Conservation (phyloP, 2,888 invertebrate genomes). For the Chymomyza procnemis region DNA sequence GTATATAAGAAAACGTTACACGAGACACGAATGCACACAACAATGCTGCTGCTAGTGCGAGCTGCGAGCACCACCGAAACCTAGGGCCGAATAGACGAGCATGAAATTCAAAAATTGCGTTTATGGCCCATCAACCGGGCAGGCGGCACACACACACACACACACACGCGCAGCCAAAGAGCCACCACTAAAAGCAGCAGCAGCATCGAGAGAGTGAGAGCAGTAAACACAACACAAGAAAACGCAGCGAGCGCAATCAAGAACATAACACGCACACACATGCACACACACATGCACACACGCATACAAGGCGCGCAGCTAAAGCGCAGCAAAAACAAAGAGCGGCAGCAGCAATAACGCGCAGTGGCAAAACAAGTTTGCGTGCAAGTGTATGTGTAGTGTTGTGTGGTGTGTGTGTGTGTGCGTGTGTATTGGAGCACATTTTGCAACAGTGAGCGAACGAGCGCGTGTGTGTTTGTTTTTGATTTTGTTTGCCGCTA, state of each 20-base stretch:
- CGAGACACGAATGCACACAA: slow-evolving; percentile 76
- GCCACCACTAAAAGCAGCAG: slow-evolving; percentile 21
- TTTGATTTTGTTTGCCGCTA: background rate
- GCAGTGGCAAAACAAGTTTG: slow-evolving; percentile 6
- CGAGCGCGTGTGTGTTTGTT: background rate
- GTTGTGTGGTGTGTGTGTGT: slow-evolving; percentile 18
- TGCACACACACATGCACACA: slow-evolving; percentile 15
- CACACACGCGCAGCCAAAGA: slow-evolving; percentile 5
- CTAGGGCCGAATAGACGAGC: slow-evolving; percentile 79
- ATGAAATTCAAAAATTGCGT: slow-evolving; percentile 78
- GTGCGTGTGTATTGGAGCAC: slow-evolving; percentile 39
- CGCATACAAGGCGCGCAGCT: slow-evolving; percentile 3
- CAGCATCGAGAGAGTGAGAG: slow-evolving; percentile 48
- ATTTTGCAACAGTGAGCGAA: slow-evolving; percentile 19
- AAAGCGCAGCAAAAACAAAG: slow-evolving; percentile 13
- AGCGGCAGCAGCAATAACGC: slow-evolving; percentile 22
- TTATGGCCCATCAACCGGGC: slow-evolving; percentile 69
- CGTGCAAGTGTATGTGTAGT: slow-evolving; percentile 10
- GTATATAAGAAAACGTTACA: slow-evolving; percentile 63
- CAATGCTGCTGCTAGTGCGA: slow-evolving; percentile 71
- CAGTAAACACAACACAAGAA: slow-evolving; percentile 34
- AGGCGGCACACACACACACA: slow-evolving; percentile 29
- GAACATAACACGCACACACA: slow-evolving; percentile 40
- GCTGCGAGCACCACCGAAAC: slow-evolving; percentile 79
- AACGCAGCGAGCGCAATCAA: slow-evolving; percentile 55